A percentile compares a stretch with the other conserved stretches of the same genome.
These are phyloP conservation scores for Pyrrhia umbra DNA, from an alignment of 2,888 invertebrate genomes.

Conservation along the genomic window DNA sequence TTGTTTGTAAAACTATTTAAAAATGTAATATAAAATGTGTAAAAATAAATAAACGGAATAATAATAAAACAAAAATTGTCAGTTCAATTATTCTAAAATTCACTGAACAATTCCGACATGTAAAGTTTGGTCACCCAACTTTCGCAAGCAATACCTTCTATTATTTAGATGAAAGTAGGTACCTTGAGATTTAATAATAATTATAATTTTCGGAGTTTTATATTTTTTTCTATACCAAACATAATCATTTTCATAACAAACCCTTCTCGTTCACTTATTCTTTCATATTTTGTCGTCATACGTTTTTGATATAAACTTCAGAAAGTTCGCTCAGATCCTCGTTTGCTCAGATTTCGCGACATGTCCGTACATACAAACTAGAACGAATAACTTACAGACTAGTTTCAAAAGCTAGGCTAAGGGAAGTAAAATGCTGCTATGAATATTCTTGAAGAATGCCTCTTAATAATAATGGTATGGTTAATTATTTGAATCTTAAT, in stretches of 20 bases:
- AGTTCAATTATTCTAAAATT: too few relatives aligned
- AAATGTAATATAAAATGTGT: too few relatives aligned
- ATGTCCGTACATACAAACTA: slow-evolving; percentile 27
- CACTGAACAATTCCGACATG: too few relatives aligned
- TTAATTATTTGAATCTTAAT: too few relatives aligned
- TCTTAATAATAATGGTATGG: not conserved
- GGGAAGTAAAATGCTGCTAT: not conserved
- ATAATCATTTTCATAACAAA: not conserved
- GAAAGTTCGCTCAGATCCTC: slow-evolving; percentile 51
- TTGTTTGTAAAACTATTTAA: too few relatives aligned
- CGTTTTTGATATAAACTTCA: slow-evolving; percentile 1
- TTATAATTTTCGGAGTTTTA: too few relatives aligned
- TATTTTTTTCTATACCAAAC: not conserved
- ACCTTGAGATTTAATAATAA: too few relatives aligned
- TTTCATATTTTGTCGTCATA: not conserved
- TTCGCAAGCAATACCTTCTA: too few relatives aligned
- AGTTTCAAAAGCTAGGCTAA: slow-evolving; percentile 31
- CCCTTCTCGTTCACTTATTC: not conserved
- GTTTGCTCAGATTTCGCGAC: slow-evolving; percentile 25
- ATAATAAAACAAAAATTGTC: too few relatives aligned
- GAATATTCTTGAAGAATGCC: not conserved
- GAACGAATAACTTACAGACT: slow-evolving; percentile 7
- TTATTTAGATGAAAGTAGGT: too few relatives aligned
- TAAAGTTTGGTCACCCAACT: too few relatives aligned
- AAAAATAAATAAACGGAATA: too few relatives aligned